Conservation (phyloP, 2,113 vertebrate genomes). For the Himantopus leucocephalus region DNA sequence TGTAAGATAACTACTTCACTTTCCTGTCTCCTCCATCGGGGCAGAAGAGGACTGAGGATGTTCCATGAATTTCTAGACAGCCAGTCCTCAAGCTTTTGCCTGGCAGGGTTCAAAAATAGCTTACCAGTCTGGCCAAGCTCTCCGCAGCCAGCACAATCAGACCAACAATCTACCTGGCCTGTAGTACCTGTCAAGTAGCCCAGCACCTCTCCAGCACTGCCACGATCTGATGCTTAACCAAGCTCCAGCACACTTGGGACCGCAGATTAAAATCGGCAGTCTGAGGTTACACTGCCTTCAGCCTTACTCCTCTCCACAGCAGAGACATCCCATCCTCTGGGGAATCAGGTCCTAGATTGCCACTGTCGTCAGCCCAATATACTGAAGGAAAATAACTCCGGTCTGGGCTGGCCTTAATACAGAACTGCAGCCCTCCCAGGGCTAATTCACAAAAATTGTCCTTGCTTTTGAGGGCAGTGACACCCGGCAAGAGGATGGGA, state of each 20-base stretch:
- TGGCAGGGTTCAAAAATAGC: neutral
- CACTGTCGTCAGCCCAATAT: neutral
- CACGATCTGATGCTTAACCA: neutral
- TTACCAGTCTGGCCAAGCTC: neutral
- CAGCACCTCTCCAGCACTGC: neutral
- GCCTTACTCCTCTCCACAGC: neutral
- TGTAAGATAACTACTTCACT: neutral
- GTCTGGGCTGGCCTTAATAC: neutral
- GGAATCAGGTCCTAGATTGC: neutral
- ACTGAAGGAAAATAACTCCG: neutral
- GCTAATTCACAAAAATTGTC: neutral
- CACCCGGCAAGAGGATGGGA: neutral
- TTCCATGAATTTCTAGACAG: neutral
- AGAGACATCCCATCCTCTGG: neutral
- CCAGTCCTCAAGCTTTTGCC: neutral
- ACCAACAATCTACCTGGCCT: neutral
- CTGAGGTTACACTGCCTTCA: neutral
- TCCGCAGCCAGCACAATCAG: neutral
- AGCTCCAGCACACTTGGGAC: neutral
- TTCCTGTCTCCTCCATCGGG: neutral
- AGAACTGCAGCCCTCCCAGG: neutral
- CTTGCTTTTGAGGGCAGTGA: neutral
- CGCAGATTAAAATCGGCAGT: neutral
- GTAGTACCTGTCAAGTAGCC: neutral
- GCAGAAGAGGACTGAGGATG: neutral